Evolutionary conservation across 2,113 vertebrate genomes (phyloP), one percentile per base, ranked within the genome.

Genomic region (Clupea harengus): DNA sequence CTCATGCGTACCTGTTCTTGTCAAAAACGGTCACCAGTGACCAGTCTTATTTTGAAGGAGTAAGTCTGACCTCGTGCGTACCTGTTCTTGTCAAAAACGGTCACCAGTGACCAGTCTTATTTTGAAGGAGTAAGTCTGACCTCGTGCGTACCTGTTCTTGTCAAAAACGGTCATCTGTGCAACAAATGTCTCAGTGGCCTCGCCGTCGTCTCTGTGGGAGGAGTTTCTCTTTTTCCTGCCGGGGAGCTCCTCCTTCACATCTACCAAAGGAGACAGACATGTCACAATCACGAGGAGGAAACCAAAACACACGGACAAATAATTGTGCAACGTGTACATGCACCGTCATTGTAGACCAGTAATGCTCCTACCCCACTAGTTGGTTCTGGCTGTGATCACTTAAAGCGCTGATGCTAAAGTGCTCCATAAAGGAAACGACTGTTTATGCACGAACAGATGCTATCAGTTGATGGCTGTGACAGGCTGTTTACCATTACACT

Each of bases 101-200:
- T 99, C 98, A 39, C 39, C 39, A 39, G 39, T 39, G 39, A 39
- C 39, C 39, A 39, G 39, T 39, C 39, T 39, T 39, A 39, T 39
- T 39, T 39, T 39, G 39, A 39, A 39, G 39, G 39, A 39, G 39
- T 39, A 39, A 39, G 39, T 39, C 39, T 39, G 39, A 39, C 39
- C 39, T 39, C 39, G 39, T 39, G 11, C 89, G 84, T 93, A 99
- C 98, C 98, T 97, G 91, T 99, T 99, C 94, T 99, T 99, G 94
- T 99, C 98, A 94, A 99, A 99, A 84, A 99, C 97, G 5, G 98
- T 99, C 98, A 99, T 99, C 93, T 99, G 98, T 91, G 97, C 97
- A 90, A 99, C 96, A 92, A 97, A 99, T 0, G 96, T 95, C 92
- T 95, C 94, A 13, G 87, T 97, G 91, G 96, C 95, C 83, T 98